Evolutionary conservation across 2,888 invertebrate species (phyloP), one percentile per base, ranked within the genome.

Genomic region (Harmothoe impar): DNA sequence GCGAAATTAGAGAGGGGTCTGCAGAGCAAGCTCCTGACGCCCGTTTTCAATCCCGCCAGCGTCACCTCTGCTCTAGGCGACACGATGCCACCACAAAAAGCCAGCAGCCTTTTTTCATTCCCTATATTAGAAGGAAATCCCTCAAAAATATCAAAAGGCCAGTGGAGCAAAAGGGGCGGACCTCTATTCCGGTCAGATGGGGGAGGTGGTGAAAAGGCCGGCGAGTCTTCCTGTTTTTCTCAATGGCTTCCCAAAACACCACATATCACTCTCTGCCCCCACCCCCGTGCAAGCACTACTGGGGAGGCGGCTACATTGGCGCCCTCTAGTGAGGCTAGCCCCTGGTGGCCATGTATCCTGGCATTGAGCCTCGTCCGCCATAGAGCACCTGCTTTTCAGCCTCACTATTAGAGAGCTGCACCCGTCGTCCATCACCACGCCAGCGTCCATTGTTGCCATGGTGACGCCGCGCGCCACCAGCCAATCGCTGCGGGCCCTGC

Each of bases 361-460:
- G n/a, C 81, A 81, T 43, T 81, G 81, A 81, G 81, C 43, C 43
- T 7, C 35, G 20, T 25, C 35, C 81, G 23, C 81, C 54, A 86
- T 86, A 52, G 52, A 54, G 56, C 86, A 86, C 86, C 86, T 86
- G 86, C 86, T 54, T 86, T 86, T 86, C 86, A 86, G 29, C 56
- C 54, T 15, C 29, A 31, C 86, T 86, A 86, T 86, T 86, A 54
- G 86, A 5, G 54, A 31, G 56, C 29, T 29, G 29, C 25, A 31
- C 3, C 12, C 25, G 31, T 54, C 86, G 52, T 86, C 54, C 86
- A 52, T 86, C 86, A 86, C 52, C 86, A 25, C 10, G 31, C 52
- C 29, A 20, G 54, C 86, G 31, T 23, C 86, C 56, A 86, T 86
- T 86, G 86, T 86, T 86, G 86, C 23, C 52, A 56, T 86, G 52